Evolutionary conservation across 2,888 invertebrate species (phyloP).

Genomic region (Acrocyrtus sp.): DNA sequence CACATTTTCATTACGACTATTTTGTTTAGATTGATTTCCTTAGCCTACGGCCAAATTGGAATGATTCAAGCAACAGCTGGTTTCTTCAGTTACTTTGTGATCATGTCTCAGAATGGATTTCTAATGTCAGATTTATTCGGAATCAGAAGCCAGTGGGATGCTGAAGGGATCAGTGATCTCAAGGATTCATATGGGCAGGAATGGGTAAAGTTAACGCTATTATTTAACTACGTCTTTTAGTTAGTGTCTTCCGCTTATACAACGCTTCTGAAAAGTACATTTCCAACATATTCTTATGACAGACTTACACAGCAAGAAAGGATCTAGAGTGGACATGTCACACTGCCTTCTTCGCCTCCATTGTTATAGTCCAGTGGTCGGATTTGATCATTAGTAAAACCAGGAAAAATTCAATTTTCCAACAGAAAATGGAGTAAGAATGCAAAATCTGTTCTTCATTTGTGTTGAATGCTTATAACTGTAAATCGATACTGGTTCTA

Average conservation of each 20-base stretch:
- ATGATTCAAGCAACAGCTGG: conserved; percentile 87
- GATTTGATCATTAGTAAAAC: conserved; percentile 99
- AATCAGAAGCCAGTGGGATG: conserved; percentile 78
- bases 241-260: no score
- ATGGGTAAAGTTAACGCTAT: conserved; percentile 74
- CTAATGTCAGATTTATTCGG: conserved; percentile 74
- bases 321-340: conserved; percentile 97
- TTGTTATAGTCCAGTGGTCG: conserved; percentile 98
- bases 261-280: no score
- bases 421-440: conserved; percentile 90
- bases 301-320: conserved; percentile 98
- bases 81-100: conserved; percentile 86
- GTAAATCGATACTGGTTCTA: no score
- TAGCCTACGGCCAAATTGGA: conserved; percentile 88
- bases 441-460: no score
- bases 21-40: conserved; percentile 73
- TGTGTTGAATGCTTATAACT: no score
- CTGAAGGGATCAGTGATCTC: conserved; percentile 75
- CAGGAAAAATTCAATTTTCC: conserved; percentile 93
- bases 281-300: no score
- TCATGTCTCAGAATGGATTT: conserved; percentile 88
- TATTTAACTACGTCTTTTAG: no score
- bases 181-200: conserved; percentile 79
- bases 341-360: conserved; percentile 98
- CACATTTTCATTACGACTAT: not conserved